Evolutionary conservation across 2,113 vertebrate species (phyloP).

Genomic region (cattle (Bos taurus)): DNA sequence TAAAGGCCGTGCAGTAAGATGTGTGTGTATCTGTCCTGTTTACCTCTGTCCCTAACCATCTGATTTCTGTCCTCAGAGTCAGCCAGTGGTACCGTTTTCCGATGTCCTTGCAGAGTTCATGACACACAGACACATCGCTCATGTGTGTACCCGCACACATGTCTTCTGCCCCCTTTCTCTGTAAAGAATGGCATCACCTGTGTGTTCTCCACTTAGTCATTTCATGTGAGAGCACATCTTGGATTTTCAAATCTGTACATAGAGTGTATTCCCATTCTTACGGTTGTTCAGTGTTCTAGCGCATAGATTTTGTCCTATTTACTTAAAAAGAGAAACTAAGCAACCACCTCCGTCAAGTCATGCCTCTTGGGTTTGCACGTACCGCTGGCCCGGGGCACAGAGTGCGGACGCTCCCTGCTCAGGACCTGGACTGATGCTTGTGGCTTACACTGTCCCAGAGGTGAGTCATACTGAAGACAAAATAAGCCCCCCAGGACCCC

Average conservation of each 20-base stretch:
- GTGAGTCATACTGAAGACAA: not conserved
- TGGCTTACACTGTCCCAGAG: not conserved
- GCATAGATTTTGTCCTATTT: not conserved
- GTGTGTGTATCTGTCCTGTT: not conserved
- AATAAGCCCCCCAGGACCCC: not conserved
- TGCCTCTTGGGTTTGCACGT: not conserved
- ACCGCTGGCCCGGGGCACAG: not conserved
- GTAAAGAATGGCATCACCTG: not conserved
- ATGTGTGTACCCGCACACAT: rapidly evolving
- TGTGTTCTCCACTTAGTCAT: not conserved
- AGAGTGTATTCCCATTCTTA: not conserved
- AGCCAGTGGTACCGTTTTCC: not conserved
- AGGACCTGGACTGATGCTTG: not conserved
- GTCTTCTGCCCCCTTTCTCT: not conserved
- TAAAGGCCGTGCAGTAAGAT: not conserved
- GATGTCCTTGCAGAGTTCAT: not conserved
- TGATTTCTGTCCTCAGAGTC: not conserved
- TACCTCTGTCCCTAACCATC: not conserved
- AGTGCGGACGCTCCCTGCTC: not conserved
- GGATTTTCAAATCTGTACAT: not conserved
- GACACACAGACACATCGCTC: not conserved
- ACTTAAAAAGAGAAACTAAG: not conserved
- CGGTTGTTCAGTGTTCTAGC: not conserved
- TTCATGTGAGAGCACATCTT: not conserved
- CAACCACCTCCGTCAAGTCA: not conserved